Base-by-base conservation (phyloP, 1,140 invertebrate genomes). In the Stratiolaelaps scimitus region DNA sequence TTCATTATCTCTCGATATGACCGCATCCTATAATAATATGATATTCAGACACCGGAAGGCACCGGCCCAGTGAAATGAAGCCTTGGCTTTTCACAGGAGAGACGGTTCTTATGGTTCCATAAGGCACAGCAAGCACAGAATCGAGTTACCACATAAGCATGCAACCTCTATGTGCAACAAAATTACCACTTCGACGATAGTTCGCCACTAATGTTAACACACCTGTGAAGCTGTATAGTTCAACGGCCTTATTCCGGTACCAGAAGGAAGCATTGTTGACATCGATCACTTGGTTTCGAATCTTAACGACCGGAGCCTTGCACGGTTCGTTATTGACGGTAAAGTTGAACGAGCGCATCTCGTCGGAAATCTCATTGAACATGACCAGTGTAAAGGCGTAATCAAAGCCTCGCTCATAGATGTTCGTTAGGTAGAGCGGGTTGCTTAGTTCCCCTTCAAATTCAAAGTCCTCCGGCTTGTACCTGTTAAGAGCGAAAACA, bases 311-410 rank as follows among this genome's bases (percentile, higher is more conserved):
- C 13, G 76, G 76, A 13, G 72, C 68, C 66, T 69, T 67, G 65
- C 76, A 78, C 65, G 75, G 70, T 23, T 73, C 40, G 26, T 69
- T 64, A 17, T 72, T 72, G 29, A 75, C 70, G 26, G 70, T 70
- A 56, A 73, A 71, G 19, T 46, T 64, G 0, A 73, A 48, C 7
- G 56, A 65, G 6, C 64, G 46, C 4, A 64, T 68, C 0, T 65
- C 53, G 15, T 65, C 68, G 7, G 74, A 75, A 43, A 74, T 69
- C 0, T 47, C 66, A 69, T 78, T 76, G 46, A 69, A 69, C 5
- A 73, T 73, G 20, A 60, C 71, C 1, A 74, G 67, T 15, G 43
- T 71, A 7, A 75, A 67, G n/a, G 60, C 66, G 44, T 72, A 76
- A 15, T 73, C 73, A 0, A 71, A 69, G 44, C 71, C 69, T 0